Base-by-base conservation (phyloP, 2,888 invertebrate genomes). In the Sabatieria punctata region DNA sequence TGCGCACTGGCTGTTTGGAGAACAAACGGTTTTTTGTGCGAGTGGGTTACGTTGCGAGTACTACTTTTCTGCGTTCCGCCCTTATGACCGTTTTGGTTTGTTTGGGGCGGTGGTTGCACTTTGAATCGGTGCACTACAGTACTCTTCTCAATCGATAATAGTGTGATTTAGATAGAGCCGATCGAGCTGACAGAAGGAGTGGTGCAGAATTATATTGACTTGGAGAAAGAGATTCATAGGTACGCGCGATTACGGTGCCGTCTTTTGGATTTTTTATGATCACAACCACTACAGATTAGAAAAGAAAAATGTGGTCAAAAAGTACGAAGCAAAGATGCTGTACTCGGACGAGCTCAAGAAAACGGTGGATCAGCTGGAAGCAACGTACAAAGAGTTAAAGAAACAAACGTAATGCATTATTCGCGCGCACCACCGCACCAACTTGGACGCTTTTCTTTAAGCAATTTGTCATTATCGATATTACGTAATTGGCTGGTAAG, bases 151-250 rank as follows among this genome's bases (percentile, higher is more conserved):
- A n/a, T n/a, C n/a, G n/a, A n/a, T n/a, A n/a, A n/a, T n/a, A n/a
- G n/a, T n/a, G n/a, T n/a, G n/a, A n/a, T n/a, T n/a, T 30, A 57
- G 46, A 49, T 57, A 4, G 54, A 55, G 21, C 54, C 55, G 35
- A 54, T 59, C 30, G 57, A 56, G 21, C 43, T 65, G 37, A 62
- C 59, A 18, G 60, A 60, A 37, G 56, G 55, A 13, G 55, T 60
- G 8, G 55, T 65, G 2, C 53, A 60, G 48, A 54, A 61, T n/a
- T 70, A 68, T 48, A 56, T 69, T 15, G 61, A 62, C 21, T 53
- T 71, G 19, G 68, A 70, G 52, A 65, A 66, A 47, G 55, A 63
- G 35, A 65, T 68, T 15, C 54, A 56, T 26, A 47, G 52, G 40
- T 45, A 18, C 1, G 25, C 23, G 3, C 8, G n/a, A 19, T 41